Percentiles rank a stretch among this genome's conserved stretches.
phyloP scores from a whole-genome alignment of 1,140 invertebrate genomes.

The Acromyrmex echinatior region DNA sequence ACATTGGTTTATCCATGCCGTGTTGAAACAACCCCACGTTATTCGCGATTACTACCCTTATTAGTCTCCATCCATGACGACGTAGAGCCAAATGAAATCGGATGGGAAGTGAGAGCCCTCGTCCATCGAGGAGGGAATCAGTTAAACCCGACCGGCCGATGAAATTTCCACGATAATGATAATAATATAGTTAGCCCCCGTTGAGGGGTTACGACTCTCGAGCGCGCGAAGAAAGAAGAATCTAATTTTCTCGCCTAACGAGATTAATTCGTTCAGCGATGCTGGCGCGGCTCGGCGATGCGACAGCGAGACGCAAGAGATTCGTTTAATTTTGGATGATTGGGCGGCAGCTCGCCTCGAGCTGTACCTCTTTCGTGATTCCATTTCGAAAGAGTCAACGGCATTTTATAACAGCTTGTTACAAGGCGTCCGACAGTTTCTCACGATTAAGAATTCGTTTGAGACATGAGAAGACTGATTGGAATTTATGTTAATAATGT shows the following conservation, averaged over 20 bases:
- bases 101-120: not conserved
- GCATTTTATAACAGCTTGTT: not conserved
- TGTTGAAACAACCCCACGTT: constrained; percentile 27
- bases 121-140: constrained; percentile 46
- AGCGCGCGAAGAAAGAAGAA: constrained; percentile 58
- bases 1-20: constrained; percentile 45
- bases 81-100: not conserved
- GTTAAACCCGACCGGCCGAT: constrained; percentile 58
- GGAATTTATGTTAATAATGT: constrained; percentile 33
- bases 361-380: constrained; percentile 26
- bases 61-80: constrained; percentile 24
- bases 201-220: constrained; percentile 26
- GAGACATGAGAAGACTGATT: constrained; percentile 23
- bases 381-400: constrained; percentile 39
- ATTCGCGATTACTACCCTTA: constrained; percentile 40
- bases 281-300: not conserved
- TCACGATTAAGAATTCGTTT: constrained; percentile 24
- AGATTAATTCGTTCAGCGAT: constrained; percentile 67
- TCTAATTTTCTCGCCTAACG: constrained; percentile 68
- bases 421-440: not conserved
- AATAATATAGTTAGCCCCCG: constrained; percentile 59
- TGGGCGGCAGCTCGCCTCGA: not conserved
- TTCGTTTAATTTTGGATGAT: constrained; percentile 45
- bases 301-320: constrained; percentile 22
- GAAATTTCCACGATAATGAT: constrained; percentile 72